These are phyloP conservation scores for Leucophenga montana DNA, from an alignment of 2,888 invertebrate genomes.

Conservation along the genomic window DNA sequence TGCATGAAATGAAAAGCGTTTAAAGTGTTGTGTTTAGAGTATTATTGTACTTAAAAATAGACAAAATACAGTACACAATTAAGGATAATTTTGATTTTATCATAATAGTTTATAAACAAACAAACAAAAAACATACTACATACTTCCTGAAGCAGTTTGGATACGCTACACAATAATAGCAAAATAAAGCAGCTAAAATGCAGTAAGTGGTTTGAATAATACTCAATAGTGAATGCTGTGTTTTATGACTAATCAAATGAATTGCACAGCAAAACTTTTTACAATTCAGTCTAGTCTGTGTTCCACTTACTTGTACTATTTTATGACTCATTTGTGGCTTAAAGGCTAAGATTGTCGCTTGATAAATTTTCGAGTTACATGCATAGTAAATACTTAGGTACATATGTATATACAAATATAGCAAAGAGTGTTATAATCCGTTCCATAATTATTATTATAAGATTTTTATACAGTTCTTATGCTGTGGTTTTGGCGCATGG, in stretches of 20 bases:
- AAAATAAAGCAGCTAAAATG: constrained; percentile 38
- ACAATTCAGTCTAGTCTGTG: no score
- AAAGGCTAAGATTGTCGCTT: no score
- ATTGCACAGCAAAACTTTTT: no score
- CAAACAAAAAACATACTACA: no score
- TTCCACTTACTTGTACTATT: neutral
- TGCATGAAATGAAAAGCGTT: constrained; percentile 1
- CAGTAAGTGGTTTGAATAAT: constrained; percentile 47
- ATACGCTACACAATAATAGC: constrained; percentile 11
- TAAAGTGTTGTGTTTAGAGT: neutral
- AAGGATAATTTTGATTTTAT: constrained; percentile 13
- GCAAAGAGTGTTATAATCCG: constrained; percentile 5
- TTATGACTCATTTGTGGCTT: constrained; percentile 7
- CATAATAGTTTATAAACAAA: no score
- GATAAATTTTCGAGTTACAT: no score
- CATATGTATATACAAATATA: no score
- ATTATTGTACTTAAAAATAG: neutral
- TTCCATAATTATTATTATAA: neutral
- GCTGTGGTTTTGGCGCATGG: constrained; percentile 35
- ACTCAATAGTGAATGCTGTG: no score
- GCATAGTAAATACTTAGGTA: no score
- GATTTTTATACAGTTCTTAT: neutral
- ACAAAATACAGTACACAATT: neutral
- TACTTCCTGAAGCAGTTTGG: constrained; percentile 14
- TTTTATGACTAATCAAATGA: no score